These are phyloP conservation scores for Bostrychus sinensis DNA, from an alignment of 2,113 vertebrate species.

Conservation along the genomic window DNA sequence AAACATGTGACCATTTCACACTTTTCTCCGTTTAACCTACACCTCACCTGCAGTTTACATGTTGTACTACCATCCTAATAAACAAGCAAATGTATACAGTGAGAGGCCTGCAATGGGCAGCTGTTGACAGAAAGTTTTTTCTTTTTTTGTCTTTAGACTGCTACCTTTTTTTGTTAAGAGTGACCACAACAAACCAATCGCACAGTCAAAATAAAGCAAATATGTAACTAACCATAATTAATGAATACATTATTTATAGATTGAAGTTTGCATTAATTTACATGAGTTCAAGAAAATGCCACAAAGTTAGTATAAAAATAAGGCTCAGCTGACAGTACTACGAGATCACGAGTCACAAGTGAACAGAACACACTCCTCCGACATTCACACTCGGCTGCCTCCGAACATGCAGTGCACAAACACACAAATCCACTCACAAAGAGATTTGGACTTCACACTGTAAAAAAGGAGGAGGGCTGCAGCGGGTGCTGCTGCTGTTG, in stretches of 20 bases:
- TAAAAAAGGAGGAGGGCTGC: conserved; percentile 7
- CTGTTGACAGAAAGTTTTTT: no score
- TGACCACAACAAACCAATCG: no score
- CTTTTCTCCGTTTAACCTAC: background rate
- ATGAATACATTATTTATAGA: no score
- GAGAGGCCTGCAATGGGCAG: no score
- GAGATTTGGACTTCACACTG: conserved; percentile 20
- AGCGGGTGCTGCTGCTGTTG: conserved; percentile 23
- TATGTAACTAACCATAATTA: no score
- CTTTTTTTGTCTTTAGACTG: no score
- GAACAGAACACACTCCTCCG: background rate
- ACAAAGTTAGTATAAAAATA: background rate
- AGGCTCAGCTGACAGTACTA: background rate
- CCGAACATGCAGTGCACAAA: background rate
- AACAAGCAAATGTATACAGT: no score
- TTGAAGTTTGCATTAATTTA: no score
- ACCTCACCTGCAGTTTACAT: background rate
- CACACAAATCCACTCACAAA: conserved; percentile 44
- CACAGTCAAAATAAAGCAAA: no score
- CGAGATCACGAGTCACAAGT: background rate
- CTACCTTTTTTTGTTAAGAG: no score
- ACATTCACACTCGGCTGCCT: background rate
- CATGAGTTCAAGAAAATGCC: background rate
- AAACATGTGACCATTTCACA: background rate
- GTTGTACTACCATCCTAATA: no score